These are phyloP conservation scores for Galagoides demidoff DNA, from an alignment of 2,797 vertebrate genomes.

Conservation along the genomic window DNA sequence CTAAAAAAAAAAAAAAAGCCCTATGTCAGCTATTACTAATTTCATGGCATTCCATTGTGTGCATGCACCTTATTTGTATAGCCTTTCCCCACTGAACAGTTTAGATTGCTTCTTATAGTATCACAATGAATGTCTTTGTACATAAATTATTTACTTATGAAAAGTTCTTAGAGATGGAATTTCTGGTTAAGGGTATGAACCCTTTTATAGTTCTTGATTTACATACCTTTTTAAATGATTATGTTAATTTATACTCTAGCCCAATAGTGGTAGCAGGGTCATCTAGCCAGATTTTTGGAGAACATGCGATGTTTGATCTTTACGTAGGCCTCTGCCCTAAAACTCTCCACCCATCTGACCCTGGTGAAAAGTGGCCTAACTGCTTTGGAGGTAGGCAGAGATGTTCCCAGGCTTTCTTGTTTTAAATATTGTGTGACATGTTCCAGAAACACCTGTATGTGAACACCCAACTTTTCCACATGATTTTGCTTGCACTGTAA, in stretches of 20 bases:
- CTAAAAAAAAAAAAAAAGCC: too few species aligned
- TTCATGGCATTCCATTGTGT: not conserved
- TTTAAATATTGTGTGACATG: not conserved
- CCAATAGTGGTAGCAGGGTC: not conserved
- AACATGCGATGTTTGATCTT: not conserved
- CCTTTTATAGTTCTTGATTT: slow-evolving; percentile 21
- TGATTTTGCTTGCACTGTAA: slow-evolving; percentile 23
- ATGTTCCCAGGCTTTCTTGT: not conserved
- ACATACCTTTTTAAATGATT: not conserved
- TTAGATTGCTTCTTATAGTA: not conserved
- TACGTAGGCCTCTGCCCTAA: not conserved
- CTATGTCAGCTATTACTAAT: not conserved
- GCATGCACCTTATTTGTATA: not conserved
- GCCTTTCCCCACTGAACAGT: not conserved
- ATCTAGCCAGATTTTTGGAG: not conserved
- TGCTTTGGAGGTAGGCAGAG: not conserved
- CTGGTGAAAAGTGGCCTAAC: not conserved
- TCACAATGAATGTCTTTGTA: not conserved
- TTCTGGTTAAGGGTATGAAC: not conserved
- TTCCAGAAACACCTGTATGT: not conserved
- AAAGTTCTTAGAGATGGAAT: not conserved
- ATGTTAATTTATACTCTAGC: not conserved
- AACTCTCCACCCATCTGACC: not conserved
- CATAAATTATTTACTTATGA: slow-evolving; percentile 16
- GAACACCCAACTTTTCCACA: not conserved